phyloP scores from a whole-genome alignment of 1,140 invertebrate species.

The Leptinotarsa undecemlineata region DNA sequence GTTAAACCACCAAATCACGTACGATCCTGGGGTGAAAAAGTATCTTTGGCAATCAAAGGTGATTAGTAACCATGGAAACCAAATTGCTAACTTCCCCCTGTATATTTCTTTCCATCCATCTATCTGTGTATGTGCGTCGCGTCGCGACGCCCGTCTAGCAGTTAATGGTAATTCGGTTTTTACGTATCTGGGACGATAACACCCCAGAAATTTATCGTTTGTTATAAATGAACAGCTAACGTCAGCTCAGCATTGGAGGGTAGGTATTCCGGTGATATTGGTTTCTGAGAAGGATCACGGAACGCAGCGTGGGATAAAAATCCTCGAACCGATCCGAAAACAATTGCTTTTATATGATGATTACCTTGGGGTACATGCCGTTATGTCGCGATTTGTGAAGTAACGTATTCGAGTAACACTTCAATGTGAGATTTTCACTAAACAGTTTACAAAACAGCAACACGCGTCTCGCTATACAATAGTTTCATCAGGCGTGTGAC shows the following conservation, averaged over 20 bases:
- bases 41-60: conserved; percentile 20
- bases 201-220: conserved; percentile 23
- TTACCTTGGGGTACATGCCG: too few species aligned
- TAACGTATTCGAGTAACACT: too few species aligned
- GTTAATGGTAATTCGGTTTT: conserved; percentile 24
- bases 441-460: too few species aligned
- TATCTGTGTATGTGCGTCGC: conserved; percentile 8
- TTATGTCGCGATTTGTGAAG: too few species aligned
- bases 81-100: conserved; percentile 21
- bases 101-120: conserved; percentile 8
- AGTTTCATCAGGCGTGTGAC: too few species aligned
- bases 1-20: conserved; percentile 15
- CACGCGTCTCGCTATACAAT: too few species aligned
- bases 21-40: conserved; percentile 13
- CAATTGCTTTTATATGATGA: too few species aligned
- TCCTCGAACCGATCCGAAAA: too few species aligned
- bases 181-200: conserved; percentile 18
- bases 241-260: conserved; percentile 13
- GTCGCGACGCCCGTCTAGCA: neutral
- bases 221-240: conserved; percentile 25
- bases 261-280: neutral
- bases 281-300: neutral
- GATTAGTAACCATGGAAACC: conserved; percentile 23
- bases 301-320: too few species aligned
- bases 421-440: too few species aligned